These are phyloP conservation scores for Zootoca vivipara DNA, from an alignment of 2,113 vertebrate species.

Conservation along the genomic window DNA sequence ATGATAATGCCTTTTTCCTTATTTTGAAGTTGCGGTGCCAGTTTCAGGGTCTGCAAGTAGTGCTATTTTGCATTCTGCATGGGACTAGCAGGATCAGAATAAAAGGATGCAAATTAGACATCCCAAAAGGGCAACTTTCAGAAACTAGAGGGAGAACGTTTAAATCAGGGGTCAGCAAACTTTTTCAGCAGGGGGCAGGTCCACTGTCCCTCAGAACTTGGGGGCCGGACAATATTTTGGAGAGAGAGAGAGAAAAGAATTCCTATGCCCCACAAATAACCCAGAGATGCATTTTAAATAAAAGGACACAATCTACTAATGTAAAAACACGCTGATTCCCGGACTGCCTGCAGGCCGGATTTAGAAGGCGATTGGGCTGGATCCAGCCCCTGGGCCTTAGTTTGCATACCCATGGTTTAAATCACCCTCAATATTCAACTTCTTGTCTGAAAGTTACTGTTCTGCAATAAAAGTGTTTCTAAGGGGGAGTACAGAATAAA, in stretches of 20 bases:
- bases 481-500: not conserved
- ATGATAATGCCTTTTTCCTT: not conserved
- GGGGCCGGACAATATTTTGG: no score
- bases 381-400: no score
- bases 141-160: not conserved
- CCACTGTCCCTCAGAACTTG: no score
- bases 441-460: not conserved
- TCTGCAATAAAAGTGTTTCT: not conserved
- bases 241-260: fast-evolving
- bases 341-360: fast-evolving
- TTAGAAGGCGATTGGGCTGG: no score
- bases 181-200: no score
- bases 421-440: no score
- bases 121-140: not conserved
- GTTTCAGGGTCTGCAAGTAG: not conserved
- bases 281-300: no score
- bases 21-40: not conserved
- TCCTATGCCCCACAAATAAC: no score
- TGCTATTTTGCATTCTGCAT: not conserved
- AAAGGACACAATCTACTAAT: no score
- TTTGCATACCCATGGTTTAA: no score
- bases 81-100: not conserved
- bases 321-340: no score
- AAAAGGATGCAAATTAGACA: not conserved
- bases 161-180: no score